These are phyloP conservation scores for Drosophila parvula DNA, from an alignment of 1,140 invertebrate genomes.

Conservation along the genomic window DNA sequence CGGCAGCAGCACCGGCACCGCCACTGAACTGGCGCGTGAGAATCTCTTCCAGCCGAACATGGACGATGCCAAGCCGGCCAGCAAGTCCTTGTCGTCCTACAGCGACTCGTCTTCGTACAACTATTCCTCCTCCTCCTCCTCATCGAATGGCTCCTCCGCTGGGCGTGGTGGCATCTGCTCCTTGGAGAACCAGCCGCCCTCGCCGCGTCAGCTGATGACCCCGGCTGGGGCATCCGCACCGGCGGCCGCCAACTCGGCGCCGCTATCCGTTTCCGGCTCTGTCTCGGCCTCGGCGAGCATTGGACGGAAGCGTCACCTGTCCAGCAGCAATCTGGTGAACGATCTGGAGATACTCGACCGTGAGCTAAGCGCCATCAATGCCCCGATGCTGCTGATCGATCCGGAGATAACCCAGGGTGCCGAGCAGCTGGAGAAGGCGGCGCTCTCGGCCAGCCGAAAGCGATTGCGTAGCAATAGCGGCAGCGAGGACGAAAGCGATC, in stretches of 20 bases:
- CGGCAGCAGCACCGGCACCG: constrained; percentile 36
- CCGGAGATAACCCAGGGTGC: constrained; percentile 82
- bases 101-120: constrained; percentile 20
- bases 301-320: constrained; percentile 65
- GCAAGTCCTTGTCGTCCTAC: constrained; percentile 19
- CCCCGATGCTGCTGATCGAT: constrained; percentile 81
- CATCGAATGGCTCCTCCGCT: constrained; percentile 8
- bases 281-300: constrained; percentile 25
- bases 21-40: constrained; percentile 78
- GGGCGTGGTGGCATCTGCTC: constrained; percentile 57
- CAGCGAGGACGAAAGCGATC: constrained; percentile 86
- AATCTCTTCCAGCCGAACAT: constrained; percentile 81
- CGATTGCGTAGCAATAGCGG: constrained; percentile 83
- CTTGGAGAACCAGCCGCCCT: constrained; percentile 62
- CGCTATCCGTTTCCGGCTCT: constrained; percentile 27
- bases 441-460: constrained; percentile 75
- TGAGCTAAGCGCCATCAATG: constrained; percentile 82
- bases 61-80: constrained; percentile 72
- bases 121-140: not conserved
- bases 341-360: constrained; percentile 81
- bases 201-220: constrained; percentile 13
- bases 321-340: constrained; percentile 74
- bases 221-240: constrained; percentile 28
- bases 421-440: constrained; percentile 80
- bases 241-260: constrained; percentile 15